These are phyloP conservation scores for Coccyzus lansbergi DNA, from an alignment of 2,797 vertebrate genomes.

Conservation along the genomic window DNA sequence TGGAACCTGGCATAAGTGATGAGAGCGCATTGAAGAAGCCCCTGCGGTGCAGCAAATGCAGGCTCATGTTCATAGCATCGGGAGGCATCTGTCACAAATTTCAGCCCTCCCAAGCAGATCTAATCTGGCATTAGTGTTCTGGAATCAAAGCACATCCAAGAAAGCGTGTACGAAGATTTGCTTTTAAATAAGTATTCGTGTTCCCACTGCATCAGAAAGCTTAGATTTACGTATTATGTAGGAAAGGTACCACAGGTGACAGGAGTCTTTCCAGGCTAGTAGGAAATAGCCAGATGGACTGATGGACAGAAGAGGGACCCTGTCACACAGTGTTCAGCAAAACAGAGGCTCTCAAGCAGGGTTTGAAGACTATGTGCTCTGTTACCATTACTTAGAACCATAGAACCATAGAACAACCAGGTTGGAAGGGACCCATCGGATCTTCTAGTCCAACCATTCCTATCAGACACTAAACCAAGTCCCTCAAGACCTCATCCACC, in stretches of 20 bases:
- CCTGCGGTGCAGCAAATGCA: neutral
- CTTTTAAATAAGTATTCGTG: neutral
- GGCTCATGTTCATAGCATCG: neutral
- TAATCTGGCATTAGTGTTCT: neutral
- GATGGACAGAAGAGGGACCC: neutral
- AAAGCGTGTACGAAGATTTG: neutral
- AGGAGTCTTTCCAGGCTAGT: neutral
- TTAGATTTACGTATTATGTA: neutral
- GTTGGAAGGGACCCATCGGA: no score
- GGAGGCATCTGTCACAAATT: neutral
- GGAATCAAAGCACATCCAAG: neutral
- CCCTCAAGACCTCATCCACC: no score
- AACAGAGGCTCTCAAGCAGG: neutral
- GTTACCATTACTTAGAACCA: neutral
- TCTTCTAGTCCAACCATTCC: no score
- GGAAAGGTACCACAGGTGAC: neutral
- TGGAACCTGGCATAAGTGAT: conserved; percentile 2
- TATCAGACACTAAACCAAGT: no score
- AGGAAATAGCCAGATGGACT: neutral
- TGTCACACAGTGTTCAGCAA: neutral
- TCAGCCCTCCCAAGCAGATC: neutral
- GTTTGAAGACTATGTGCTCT: fast-evolving
- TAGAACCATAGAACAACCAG: no score
- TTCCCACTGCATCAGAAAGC: neutral
- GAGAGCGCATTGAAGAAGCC: neutral